Conservation (phyloP, 2,888 invertebrate species). For the Limnephilus auricula region DNA sequence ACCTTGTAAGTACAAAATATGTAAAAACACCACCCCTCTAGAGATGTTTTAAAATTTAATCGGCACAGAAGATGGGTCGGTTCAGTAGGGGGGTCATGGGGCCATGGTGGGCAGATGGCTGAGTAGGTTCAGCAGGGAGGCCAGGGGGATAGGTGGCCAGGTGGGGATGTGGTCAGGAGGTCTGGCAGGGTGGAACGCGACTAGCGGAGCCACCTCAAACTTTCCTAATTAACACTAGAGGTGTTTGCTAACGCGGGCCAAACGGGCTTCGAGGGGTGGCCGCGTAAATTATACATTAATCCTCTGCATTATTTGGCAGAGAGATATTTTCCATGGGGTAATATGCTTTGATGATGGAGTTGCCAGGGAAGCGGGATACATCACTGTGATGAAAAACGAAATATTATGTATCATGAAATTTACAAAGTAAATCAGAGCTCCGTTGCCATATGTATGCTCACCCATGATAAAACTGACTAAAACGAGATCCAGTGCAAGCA, state of each 20-base stretch:
- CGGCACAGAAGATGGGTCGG: not conserved
- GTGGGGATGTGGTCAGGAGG: not conserved
- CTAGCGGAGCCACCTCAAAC: constrained; percentile 53
- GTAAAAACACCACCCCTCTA: not conserved
- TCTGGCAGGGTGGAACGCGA: constrained; percentile 17
- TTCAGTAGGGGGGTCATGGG: not conserved
- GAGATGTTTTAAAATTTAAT: constrained; percentile 33
- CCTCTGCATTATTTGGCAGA: constrained; percentile 59
- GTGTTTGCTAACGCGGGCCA: constrained; percentile 60
- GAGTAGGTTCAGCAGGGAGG: not conserved
- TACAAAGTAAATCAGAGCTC: too few species aligned
- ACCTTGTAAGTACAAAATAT: not conserved
- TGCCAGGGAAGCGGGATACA: not conserved
- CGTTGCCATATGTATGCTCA: too few species aligned
- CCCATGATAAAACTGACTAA: too few species aligned
- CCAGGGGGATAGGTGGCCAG: not conserved
- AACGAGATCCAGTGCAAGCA: too few species aligned
- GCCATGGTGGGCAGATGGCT: not conserved
- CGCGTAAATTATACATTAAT: constrained; percentile 64
- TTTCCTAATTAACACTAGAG: constrained; percentile 65
- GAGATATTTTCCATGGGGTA: constrained; percentile 16
- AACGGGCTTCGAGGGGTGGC: constrained; percentile 40
- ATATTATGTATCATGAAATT: not conserved
- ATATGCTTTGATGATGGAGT: not conserved
- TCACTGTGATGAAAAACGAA: not conserved